These are phyloP conservation scores for Nothocercus nigrocapillus DNA, from an alignment of 2,113 vertebrate genomes.

Conservation along the genomic window DNA sequence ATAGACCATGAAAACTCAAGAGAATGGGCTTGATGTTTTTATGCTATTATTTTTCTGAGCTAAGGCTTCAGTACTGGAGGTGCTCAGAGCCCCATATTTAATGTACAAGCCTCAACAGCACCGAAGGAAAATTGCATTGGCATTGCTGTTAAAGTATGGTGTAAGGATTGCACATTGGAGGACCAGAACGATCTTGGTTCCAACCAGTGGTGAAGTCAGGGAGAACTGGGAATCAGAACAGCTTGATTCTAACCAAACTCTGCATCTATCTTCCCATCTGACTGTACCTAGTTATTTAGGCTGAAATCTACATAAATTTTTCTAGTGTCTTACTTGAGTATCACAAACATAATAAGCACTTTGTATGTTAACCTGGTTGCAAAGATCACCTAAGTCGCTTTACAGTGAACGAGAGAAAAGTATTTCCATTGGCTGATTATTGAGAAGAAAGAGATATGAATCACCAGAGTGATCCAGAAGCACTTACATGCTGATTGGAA, in stretches of 20 bases:
- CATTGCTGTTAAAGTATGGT: background rate
- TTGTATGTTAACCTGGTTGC: background rate
- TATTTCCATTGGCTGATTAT: background rate
- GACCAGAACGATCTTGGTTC: background rate
- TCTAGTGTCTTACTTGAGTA: background rate
- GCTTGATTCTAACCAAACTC: background rate
- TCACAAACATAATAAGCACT: rapidly evolving
- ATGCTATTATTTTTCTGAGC: slow-evolving; percentile 66
- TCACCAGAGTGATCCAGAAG: rapidly evolving
- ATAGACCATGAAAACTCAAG: slow-evolving; percentile 80
- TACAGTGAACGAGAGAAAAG: background rate
- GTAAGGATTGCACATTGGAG: background rate
- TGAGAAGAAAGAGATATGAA: background rate
- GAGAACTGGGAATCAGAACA: background rate
- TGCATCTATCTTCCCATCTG: background rate
- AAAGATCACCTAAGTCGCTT: background rate
- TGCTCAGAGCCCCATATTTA: slow-evolving; percentile 24
- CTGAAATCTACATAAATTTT: background rate
- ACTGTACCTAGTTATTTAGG: background rate
- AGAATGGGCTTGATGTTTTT: slow-evolving; percentile 70
- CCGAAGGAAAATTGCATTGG: slow-evolving; percentile 24
- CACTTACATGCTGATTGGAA: rapidly evolving
- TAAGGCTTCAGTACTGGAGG: slow-evolving; percentile 43
- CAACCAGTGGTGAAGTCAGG: background rate
- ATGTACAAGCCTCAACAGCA: background rate